phyloP scores from a whole-genome alignment of 30 jellyfish, hydroid and myxozoan species.

The Aurelia coerulea region DNA sequence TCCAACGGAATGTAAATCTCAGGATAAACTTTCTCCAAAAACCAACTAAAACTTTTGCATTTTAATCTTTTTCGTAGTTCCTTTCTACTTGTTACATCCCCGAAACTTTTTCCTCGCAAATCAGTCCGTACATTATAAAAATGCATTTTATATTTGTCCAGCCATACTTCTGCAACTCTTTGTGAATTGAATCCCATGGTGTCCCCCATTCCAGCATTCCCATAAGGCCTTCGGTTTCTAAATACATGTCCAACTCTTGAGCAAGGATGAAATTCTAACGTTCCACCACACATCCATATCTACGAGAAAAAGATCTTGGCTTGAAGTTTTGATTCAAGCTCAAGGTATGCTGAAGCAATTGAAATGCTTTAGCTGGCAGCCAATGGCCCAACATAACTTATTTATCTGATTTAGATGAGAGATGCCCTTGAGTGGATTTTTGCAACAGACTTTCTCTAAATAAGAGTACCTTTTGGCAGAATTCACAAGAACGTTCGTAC shows the following conservation, averaged over 20 bases:
- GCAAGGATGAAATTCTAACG: constrained; percentile 87
- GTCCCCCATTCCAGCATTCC: constrained; percentile 76
- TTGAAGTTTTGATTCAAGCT: neutral
- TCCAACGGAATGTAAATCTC: constrained; percentile 81
- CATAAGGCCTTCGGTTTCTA: constrained; percentile 85
- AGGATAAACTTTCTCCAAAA: constrained; percentile 76
- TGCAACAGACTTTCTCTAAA: too few relatives aligned
- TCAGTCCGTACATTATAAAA: constrained; percentile 78
- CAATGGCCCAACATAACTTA: too few relatives aligned
- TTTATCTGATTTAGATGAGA: too few relatives aligned
- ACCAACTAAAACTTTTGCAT: constrained; percentile 86
- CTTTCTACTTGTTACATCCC: constrained; percentile 70
- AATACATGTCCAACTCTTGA: constrained; percentile 96
- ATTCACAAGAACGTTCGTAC: too few relatives aligned
- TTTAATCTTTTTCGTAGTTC: constrained; percentile 53
- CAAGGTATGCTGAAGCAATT: neutral
- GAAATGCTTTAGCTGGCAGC: neutral
- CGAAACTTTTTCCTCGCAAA: constrained; percentile 27
- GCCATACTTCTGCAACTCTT: constrained; percentile 94
- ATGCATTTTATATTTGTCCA: constrained; percentile 76
- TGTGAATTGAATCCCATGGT: constrained; percentile 78
- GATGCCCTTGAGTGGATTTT: too few relatives aligned
- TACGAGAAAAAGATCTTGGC: neutral
- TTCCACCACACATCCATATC: constrained; percentile 99
- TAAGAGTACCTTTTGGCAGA: too few relatives aligned